These are phyloP conservation scores for Elysia crispata DNA, from an alignment of 2,888 invertebrate genomes.

Conservation along the genomic window DNA sequence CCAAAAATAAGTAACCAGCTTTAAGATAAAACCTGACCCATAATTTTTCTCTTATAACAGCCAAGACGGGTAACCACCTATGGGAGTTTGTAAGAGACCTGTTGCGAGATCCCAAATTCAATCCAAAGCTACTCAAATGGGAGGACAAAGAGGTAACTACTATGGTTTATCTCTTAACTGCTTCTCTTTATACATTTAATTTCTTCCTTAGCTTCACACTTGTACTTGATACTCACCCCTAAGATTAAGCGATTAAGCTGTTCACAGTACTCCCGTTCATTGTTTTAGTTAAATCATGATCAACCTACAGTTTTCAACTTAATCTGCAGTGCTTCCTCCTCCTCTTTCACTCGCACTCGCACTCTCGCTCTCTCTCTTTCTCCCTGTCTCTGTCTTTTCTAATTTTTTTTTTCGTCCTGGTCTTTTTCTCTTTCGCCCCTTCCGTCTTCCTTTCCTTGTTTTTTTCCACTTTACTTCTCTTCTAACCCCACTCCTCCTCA, in stretches of 20 bases:
- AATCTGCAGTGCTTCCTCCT: not conserved
- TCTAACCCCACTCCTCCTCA: too few species aligned
- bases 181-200: not conserved
- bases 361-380: too few species aligned
- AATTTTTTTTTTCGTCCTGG: too few species aligned
- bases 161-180: not conserved
- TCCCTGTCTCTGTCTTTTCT: not conserved
- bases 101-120: slow-evolving; percentile 86
- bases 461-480: not conserved
- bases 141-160: slow-evolving; percentile 85
- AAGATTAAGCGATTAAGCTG: too few species aligned
- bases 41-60: slow-evolving; percentile 33
- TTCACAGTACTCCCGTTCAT: too few species aligned
- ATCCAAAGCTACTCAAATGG: slow-evolving; percentile 91
- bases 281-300: not conserved
- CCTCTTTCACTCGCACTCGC: too few species aligned
- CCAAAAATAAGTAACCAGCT: too few species aligned
- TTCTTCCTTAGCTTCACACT: not conserved
- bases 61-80: slow-evolving; percentile 77
- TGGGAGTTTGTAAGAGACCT: slow-evolving; percentile 93
- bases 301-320: not conserved
- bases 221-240: too few species aligned
- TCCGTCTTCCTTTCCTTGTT: not conserved
- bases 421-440: too few species aligned
- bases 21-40: too few species aligned